phyloP scores from a whole-genome alignment of 2,888 invertebrate species.

The Neoascia interrupta region DNA sequence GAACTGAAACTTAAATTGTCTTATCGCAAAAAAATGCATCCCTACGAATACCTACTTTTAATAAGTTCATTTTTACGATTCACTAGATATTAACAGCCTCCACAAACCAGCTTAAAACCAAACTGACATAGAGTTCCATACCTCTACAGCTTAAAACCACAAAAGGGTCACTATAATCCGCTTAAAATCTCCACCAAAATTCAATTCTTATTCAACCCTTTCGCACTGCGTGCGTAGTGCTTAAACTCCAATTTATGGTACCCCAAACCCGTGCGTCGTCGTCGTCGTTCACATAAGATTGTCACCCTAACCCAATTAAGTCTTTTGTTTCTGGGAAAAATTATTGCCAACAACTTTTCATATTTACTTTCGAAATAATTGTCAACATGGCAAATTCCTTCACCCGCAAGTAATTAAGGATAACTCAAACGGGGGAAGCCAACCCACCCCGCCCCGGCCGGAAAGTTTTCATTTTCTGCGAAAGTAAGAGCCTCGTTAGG shows the following conservation, averaged over 20 bases:
- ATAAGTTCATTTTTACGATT: too few species aligned
- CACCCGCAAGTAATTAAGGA: slow-evolving; percentile 69
- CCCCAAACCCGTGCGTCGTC: too few species aligned
- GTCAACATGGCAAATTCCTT: slow-evolving; percentile 69
- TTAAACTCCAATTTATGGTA: slow-evolving; percentile 56
- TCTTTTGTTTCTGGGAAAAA: slow-evolving; percentile 53
- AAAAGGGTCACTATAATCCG: slow-evolving; percentile 66
- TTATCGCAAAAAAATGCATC: too few species aligned
- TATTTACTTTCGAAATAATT: slow-evolving; percentile 69
- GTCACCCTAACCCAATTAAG: slow-evolving; percentile 69
- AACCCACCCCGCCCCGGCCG: background rate
- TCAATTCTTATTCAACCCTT: slow-evolving; percentile 30
- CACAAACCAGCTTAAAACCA: too few species aligned
- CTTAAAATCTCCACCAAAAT: slow-evolving; percentile 45
- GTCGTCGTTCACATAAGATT: too few species aligned
- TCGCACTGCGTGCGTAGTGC: slow-evolving; percentile 12
- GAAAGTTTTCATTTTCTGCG: slow-evolving; percentile 55
- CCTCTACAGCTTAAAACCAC: slow-evolving; percentile 28
- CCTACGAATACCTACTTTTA: too few species aligned
- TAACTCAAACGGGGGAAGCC: slow-evolving; percentile 40
- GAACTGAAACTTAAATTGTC: too few species aligned
- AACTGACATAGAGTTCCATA: too few species aligned
- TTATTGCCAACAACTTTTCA: slow-evolving; percentile 69
- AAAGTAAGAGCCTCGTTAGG: slow-evolving; percentile 64
- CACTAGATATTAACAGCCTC: too few species aligned